Percentiles rank a stretch among this genome's conserved stretches.
These are phyloP conservation scores for Girardia tigrina DNA, from an alignment of 2,888 invertebrate genomes.

Conservation along the genomic window DNA sequence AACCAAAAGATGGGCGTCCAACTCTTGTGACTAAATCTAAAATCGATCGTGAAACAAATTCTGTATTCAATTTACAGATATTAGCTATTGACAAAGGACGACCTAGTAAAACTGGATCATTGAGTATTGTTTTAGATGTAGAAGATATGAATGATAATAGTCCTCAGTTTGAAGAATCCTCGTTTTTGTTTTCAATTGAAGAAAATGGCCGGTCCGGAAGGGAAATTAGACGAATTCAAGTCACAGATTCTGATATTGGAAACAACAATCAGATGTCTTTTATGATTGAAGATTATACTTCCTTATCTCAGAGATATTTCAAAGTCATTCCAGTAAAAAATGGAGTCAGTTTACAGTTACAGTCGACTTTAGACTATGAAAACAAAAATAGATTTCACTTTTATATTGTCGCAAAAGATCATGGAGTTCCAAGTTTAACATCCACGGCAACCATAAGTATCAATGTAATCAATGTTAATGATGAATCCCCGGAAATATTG, in stretches of 20 bases:
- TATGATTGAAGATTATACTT: neutral
- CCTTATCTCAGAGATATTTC: neutral
- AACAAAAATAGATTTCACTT: neutral
- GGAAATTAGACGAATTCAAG: neutral
- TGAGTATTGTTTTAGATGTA: neutral
- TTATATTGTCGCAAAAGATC: neutral
- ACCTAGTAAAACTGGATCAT: slow-evolving; percentile 3
- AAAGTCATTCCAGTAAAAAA: neutral
- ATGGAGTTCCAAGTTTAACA: neutral
- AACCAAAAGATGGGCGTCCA: neutral
- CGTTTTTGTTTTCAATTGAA: neutral
- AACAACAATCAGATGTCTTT: neutral
- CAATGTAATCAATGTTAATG: neutral
- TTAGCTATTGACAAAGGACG: neutral
- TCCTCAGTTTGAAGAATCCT: neutral
- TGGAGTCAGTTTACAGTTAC: neutral
- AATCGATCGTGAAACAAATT: neutral
- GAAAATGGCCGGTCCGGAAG: neutral
- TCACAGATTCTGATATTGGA: neutral
- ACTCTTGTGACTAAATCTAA: neutral
- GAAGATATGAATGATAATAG: neutral
- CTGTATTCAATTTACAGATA: neutral
- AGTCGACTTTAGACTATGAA: slow-evolving; percentile 8
- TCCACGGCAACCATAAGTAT: neutral
- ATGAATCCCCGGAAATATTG: slow-evolving; percentile 3